Evolutionary conservation across 2,113 vertebrate genomes (phyloP).

Genomic region (Tupaia tana): DNA sequence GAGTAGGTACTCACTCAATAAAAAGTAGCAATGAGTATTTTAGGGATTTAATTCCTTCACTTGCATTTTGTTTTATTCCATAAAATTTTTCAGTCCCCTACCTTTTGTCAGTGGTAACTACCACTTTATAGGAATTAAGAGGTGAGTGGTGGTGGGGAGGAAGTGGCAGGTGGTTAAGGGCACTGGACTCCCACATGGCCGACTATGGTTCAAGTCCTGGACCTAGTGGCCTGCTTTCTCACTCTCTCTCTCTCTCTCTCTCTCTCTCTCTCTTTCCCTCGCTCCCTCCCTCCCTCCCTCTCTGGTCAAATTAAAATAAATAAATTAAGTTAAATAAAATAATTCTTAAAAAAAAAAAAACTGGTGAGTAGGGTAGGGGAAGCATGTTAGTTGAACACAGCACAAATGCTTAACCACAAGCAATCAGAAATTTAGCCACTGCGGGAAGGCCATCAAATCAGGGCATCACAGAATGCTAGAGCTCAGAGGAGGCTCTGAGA

Average conservation of each 20-base stretch:
- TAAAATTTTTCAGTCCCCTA: neutral
- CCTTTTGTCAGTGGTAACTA: neutral
- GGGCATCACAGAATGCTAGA: neutral
- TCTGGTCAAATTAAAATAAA: too few species aligned
- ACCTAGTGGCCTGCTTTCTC: too few species aligned
- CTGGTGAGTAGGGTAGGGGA: too few species aligned
- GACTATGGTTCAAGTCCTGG: too few species aligned
- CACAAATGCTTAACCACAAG: neutral
- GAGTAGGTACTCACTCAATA: neutral
- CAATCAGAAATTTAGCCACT: neutral
- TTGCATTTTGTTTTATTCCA: neutral
- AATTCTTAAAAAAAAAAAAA: too few species aligned
- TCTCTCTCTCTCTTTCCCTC: too few species aligned
- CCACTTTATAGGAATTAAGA: conserved; percentile 1
- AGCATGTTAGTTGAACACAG: neutral
- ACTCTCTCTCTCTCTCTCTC: too few species aligned
- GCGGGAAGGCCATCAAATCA: neutral
- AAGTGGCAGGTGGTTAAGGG: too few species aligned
- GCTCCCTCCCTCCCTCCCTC: too few species aligned
- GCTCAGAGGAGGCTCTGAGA: neutral
- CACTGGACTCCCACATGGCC: too few species aligned
- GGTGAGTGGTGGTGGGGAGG: too few species aligned
- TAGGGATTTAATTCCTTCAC: neutral
- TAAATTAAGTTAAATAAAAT: too few species aligned
- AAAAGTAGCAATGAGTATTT: neutral